Conservation (phyloP, 2,888 invertebrate genomes). For the Macropis europaea region DNA sequence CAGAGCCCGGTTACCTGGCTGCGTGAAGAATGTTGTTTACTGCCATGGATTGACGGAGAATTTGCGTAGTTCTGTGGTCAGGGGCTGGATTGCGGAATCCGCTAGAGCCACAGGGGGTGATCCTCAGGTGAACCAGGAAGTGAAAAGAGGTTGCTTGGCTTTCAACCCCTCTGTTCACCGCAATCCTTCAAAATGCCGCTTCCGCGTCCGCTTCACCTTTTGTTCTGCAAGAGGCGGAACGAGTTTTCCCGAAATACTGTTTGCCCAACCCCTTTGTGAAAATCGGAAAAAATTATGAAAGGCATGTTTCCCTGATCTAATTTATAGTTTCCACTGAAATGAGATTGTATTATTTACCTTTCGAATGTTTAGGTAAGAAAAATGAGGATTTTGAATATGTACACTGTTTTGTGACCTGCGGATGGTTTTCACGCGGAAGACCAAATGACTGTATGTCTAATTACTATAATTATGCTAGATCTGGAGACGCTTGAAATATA, state of each 20-base stretch:
- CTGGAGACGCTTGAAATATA: no score
- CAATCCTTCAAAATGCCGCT: conserved; percentile 57
- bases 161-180: conserved; percentile 43
- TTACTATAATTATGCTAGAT: no score
- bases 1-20: conserved; percentile 48
- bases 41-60: conserved; percentile 40
- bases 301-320: background rate
- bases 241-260: conserved; percentile 35
- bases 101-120: conserved; percentile 52
- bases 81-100: conserved; percentile 52
- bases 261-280: background rate
- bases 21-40: conserved; percentile 43
- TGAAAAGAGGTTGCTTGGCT: conserved; percentile 37
- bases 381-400: no score
- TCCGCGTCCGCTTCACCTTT: conserved; percentile 28
- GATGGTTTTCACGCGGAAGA: no score
- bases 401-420: no score
- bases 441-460: no score
- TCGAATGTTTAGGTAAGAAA: no score
- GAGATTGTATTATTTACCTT: no score
- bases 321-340: no score
- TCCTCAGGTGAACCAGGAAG: conserved; percentile 53
- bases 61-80: conserved; percentile 68
- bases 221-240: conserved; percentile 26
- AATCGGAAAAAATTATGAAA: background rate